These are phyloP conservation scores for Lucifuga dentata DNA, from an alignment of 2,113 vertebrate genomes.

Conservation along the genomic window DNA sequence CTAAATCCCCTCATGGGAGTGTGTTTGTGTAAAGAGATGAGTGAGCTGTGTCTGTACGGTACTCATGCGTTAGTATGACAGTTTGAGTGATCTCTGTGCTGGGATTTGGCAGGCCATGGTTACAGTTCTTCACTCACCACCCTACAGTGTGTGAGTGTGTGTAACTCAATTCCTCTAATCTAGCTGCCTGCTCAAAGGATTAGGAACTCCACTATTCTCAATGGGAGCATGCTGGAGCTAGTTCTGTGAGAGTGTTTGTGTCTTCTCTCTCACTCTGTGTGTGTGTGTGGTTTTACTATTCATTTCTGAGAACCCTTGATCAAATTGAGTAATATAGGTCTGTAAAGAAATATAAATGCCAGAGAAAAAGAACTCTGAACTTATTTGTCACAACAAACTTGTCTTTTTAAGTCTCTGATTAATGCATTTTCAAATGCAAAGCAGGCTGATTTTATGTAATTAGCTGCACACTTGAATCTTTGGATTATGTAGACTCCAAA, in stretches of 20 bases:
- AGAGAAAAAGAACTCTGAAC: constrained; percentile 42
- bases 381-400: constrained; percentile 51
- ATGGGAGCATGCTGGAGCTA: constrained; percentile 75
- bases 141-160: constrained; percentile 75
- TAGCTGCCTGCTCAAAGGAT: constrained; percentile 79
- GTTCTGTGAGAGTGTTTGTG: constrained; percentile 56
- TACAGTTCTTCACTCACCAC: constrained; percentile 81
- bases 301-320: constrained; percentile 53
- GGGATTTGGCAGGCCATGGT: constrained; percentile 78
- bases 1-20: constrained; percentile 74
- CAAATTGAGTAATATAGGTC: constrained; percentile 44
- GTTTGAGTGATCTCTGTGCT: constrained; percentile 73
- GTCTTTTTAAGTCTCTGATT: constrained; percentile 24
- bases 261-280: constrained; percentile 24
- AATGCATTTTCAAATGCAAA: constrained; percentile 33
- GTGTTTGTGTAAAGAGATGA: constrained; percentile 72
- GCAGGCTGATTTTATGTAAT: background rate
- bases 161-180: constrained; percentile 85
- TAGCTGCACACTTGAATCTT: background rate
- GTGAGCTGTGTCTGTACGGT: constrained; percentile 61
- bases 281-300: constrained; percentile 29
- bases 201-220: constrained; percentile 70
- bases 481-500: constrained; percentile 7
- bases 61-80: constrained; percentile 70
- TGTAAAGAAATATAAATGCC: constrained; percentile 37